Evolutionary conservation across 1,140 invertebrate species (phyloP), one percentile per base, ranked within the genome.

Genomic region (Apis laboriosa): DNA sequence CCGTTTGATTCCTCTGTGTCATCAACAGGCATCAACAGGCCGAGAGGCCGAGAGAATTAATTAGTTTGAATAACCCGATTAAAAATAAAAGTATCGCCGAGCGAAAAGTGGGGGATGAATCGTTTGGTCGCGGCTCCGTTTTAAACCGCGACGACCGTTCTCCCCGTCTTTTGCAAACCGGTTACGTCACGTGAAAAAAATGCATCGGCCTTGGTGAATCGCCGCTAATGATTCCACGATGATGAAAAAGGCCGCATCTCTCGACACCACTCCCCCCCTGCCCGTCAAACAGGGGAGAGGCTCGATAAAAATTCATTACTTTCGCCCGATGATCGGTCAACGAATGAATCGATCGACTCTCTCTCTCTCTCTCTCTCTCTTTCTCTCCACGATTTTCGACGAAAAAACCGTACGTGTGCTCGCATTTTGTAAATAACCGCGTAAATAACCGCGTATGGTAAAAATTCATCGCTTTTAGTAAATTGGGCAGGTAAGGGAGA

Each of bases 1-100:
- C 71, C 79, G 67, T 34, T 85, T 73, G 80, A 88, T 88, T 60
- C 49, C 60, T 76, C 72, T 77, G 77, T 85, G 77, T 83, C 77
- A 24, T 24, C 24, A 24, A 24, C 24, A 24, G 24, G 76, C 74
- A 61, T 88, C 80, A 85, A 88, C 66, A 73, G 67, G 15, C 13
- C 24, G 53, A 17, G 63, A 73, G 67, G 15, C 13, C 24, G 53
- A 17, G 63, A 74, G 87, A 88, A 88, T 88, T 88, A 88, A 88
- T 88, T 88, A 88, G 84, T 88, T 88, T 85, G 84, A 88, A 60
- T 83, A 88, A 83, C 72, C 84, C 63, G 73, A 85, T 88, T 85
- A 88, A 88, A 88, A 88, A 85, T 88, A 87, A 85, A 83, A 88
- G 78, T 84, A 28, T 75, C 86, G 28, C 28, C 21, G 56, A 9